A percentile compares a stretch with the other conserved stretches of the same genome.
These are phyloP conservation scores for Drosophila orena DNA, from an alignment of 1,140 invertebrate genomes.

Conservation along the genomic window DNA sequence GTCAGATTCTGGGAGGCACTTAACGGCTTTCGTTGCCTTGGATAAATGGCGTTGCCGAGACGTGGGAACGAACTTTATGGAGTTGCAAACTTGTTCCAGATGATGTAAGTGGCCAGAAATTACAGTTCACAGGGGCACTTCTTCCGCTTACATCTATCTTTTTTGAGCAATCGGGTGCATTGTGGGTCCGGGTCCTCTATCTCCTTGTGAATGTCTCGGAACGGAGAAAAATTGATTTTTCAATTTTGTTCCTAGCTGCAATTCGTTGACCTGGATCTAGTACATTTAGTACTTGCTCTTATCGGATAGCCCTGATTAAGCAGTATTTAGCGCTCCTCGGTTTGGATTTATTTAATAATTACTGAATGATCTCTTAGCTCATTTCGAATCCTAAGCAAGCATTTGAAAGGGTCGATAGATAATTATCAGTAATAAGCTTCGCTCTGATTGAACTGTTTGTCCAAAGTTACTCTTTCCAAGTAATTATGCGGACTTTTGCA, in stretches of 20 bases:
- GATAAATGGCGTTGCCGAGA: constrained; percentile 36
- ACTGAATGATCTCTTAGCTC: not conserved
- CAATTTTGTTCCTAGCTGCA: constrained; percentile 10
- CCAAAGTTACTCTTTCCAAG: not conserved
- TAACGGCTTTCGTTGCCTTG: constrained; percentile 62
- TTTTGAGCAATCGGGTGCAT: constrained; percentile 38
- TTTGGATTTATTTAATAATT: not conserved
- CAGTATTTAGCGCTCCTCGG: too few relatives aligned
- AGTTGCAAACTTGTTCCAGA: constrained; percentile 67
- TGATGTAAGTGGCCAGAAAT: constrained; percentile 64
- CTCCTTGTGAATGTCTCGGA: not conserved
- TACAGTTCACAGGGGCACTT: constrained; percentile 14
- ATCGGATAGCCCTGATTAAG: constrained; percentile 11
- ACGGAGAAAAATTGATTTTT: constrained; percentile 37
- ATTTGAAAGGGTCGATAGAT: not conserved
- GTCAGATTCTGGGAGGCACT: constrained; percentile 51
- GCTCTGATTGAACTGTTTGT: not conserved
- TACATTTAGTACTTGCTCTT: constrained; percentile 3
- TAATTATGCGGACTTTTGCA: constrained; percentile 24
- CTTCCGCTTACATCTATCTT: not conserved
- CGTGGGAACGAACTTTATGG: constrained; percentile 49
- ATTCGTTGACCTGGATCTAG: constrained; percentile 58
- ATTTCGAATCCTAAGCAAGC: not conserved
- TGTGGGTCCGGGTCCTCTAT: constrained; percentile 30
- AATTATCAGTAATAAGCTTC: not conserved